Evolutionary conservation across 2,888 invertebrate species (phyloP).

Genomic region (Chorisops tibialis): DNA sequence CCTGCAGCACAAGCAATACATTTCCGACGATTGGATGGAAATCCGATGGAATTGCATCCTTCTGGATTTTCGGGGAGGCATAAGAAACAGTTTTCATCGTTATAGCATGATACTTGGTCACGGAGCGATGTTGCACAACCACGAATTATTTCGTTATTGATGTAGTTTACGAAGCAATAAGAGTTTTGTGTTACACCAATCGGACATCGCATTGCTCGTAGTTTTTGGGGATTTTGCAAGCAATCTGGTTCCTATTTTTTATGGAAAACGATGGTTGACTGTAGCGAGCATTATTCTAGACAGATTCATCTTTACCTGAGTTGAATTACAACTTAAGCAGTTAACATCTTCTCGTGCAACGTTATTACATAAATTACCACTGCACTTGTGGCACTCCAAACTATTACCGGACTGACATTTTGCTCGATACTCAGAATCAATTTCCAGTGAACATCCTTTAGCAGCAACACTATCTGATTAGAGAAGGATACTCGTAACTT

Average conservation of each 20-base stretch:
- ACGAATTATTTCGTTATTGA: constrained; percentile 34
- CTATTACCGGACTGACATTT: constrained; percentile 36
- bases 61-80: constrained; percentile 38
- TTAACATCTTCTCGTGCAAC: constrained; percentile 41
- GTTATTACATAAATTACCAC: constrained; percentile 43
- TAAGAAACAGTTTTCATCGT: constrained; percentile 39
- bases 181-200: constrained; percentile 42
- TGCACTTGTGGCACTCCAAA: constrained; percentile 44
- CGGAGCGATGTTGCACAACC: constrained; percentile 42
- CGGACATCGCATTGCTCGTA: constrained; percentile 39
- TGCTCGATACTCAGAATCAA: constrained; percentile 39
- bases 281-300: not conserved
- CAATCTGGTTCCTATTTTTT: constrained; percentile 39
- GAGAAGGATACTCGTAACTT: not conserved
- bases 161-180: constrained; percentile 42
- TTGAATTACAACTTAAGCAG: constrained; percentile 45
- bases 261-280: not conserved
- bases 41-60: constrained; percentile 41
- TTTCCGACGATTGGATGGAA: constrained; percentile 8
- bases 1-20: constrained; percentile 3
- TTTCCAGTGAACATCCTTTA: constrained; percentile 45
- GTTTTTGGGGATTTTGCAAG: constrained; percentile 25
- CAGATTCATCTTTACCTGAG: constrained; percentile 40
- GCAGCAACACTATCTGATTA: constrained; percentile 40
- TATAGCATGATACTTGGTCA: constrained; percentile 41